phyloP scores from a whole-genome alignment of 53 echinoderm and acorn worm genomes.

The Astropecten irregularis region DNA sequence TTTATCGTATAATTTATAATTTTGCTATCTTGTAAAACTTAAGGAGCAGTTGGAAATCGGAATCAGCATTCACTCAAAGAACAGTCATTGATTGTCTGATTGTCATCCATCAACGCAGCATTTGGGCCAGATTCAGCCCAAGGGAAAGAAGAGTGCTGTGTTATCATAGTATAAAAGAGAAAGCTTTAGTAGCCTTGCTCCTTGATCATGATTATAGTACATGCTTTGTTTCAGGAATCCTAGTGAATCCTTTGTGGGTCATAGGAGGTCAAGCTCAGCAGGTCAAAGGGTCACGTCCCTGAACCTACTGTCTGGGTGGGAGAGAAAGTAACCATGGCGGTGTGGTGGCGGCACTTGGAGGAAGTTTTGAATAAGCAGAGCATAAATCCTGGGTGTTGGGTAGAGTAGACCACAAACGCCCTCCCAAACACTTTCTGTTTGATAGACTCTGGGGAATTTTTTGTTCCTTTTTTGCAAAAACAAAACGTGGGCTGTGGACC shows the following conservation, averaged over 20 bases:
- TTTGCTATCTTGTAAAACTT: too few relatives aligned
- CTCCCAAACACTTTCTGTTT: too few relatives aligned
- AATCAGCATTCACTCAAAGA: too few relatives aligned
- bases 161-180: too few relatives aligned
- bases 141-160: too few relatives aligned
- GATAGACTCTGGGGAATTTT: neutral
- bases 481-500: too few relatives aligned
- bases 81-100: too few relatives aligned
- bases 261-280: slow-evolving; percentile 10
- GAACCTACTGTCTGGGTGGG: neutral
- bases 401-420: neutral
- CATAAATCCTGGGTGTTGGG: neutral
- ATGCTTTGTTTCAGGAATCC: neutral
- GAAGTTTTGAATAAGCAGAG: slow-evolving; percentile 35
- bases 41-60: too few relatives aligned
- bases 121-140: too few relatives aligned
- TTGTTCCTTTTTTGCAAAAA: neutral
- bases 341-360: neutral
- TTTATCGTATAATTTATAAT: too few relatives aligned
- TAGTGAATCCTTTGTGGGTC: neutral
- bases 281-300: slow-evolving; percentile 10
- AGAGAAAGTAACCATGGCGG: too few relatives aligned
- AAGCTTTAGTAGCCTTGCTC: neutral
- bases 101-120: too few relatives aligned
- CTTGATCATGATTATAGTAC: neutral